These are phyloP conservation scores for Resseliella maxima DNA, from an alignment of 2,888 invertebrate species.

Conservation along the genomic window DNA sequence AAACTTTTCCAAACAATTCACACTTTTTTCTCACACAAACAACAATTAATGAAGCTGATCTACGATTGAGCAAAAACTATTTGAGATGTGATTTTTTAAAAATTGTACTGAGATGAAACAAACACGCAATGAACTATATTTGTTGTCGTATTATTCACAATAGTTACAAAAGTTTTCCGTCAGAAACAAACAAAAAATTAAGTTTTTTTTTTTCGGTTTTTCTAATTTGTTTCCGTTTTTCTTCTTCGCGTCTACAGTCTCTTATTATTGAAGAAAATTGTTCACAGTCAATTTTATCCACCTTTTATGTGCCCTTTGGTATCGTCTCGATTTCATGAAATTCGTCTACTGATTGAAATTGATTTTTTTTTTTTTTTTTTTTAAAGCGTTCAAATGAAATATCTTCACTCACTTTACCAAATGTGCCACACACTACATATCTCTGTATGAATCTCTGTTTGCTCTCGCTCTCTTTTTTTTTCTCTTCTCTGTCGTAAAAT, in stretches of 20 bases:
- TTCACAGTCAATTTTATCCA: not conserved
- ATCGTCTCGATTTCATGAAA: conserved; percentile 28
- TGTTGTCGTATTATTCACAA: not conserved
- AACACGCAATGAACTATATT: conserved; percentile 34
- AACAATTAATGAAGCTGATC: not conserved
- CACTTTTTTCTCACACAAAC: not conserved
- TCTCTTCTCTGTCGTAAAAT: too few species aligned
- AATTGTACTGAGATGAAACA: not conserved
- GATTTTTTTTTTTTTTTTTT: conserved; percentile 19
- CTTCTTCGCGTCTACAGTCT: not conserved
- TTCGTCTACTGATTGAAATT: conserved; percentile 34
- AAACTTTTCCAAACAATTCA: not conserved
- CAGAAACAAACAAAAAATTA: not conserved
- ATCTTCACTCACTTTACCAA: conserved; percentile 29
- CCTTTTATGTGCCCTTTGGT: not conserved
- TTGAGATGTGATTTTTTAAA: not conserved
- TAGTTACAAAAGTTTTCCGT: not conserved
- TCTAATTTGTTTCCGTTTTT: not conserved
- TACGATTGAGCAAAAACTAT: not conserved
- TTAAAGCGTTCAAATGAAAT: conserved; percentile 13
- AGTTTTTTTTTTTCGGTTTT: not conserved
- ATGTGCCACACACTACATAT: conserved; percentile 37
- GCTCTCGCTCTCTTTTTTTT: conserved; percentile 48
- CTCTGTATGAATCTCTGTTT: not conserved
- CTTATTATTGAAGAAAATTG: not conserved